A percentile compares a stretch with the other conserved stretches of the same genome.
phyloP scores from a whole-genome alignment of 2,888 invertebrate species.

The Lasioglossum pauxillum region DNA sequence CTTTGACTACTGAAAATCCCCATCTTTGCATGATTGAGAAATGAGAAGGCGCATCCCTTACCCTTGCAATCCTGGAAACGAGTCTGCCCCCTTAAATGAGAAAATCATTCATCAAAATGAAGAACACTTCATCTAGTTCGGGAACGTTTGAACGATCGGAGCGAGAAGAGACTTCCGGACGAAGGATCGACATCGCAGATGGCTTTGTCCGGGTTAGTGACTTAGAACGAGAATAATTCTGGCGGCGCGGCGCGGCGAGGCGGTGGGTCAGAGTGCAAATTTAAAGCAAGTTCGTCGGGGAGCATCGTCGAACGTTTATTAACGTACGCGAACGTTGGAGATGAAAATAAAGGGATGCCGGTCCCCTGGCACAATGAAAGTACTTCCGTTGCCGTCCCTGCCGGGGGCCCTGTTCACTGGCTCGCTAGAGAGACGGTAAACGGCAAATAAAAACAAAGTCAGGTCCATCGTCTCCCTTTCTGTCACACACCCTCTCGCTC shows the following conservation, averaged over 20 bases:
- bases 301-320: constrained; percentile 60
- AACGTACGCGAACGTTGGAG: constrained; percentile 68
- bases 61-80: no score
- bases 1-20: no score
- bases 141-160: not conserved
- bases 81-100: not conserved
- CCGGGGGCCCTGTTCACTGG: constrained; percentile 67
- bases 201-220: not conserved
- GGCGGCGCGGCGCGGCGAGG: constrained; percentile 12
- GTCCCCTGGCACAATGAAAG: constrained; percentile 78
- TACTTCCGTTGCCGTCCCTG: constrained; percentile 76
- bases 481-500: not conserved
- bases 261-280: constrained; percentile 19
- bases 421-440: constrained; percentile 71
- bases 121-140: constrained; percentile 3
- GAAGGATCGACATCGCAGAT: not conserved
- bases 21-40: no score
- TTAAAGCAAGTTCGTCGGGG: constrained; percentile 45
- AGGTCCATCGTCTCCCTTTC: constrained; percentile 41
- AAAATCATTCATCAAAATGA: not conserved
- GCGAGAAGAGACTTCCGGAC: constrained; percentile 18
- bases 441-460: constrained; percentile 79
- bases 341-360: constrained; percentile 75
- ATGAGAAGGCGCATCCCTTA: no score
- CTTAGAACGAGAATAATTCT: constrained; percentile 21